Base-by-base conservation (phyloP, 2,888 invertebrate species). In the Agrotis exclamationis region DNA sequence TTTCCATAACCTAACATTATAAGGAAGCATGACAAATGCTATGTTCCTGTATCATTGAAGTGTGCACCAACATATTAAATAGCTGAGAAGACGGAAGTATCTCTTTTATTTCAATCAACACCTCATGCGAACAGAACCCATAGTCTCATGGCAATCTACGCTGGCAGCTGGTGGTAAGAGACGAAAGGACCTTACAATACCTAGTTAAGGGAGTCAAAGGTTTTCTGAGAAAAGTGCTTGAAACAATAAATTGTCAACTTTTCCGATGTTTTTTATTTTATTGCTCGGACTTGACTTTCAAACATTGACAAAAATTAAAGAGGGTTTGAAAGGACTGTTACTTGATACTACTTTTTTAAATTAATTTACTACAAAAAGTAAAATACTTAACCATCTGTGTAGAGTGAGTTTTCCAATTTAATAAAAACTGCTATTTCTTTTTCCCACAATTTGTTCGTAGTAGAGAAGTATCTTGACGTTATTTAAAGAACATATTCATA, bases 211-310 rank as follows among this genome's bases (percentile, higher is more conserved):
- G 20, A 53, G 9, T 24, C 51, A 60, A 59, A 59, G 51, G 20
- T 71, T 22, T 71, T 47, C 20, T 53, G 6, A 39, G 45, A 39
- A 47, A 47, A 60, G 22, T 39, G 13, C 39, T 60, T 20, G 20
- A 53, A 53, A 73, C 14, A 47, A 7, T 72, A 33, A 72, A 59
- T 53, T 39, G n/a, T 47, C 24, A 47, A 14, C 33, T 20, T 60
- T 4, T 45, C 22, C 20, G 18, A 53, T 53, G 28, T 53, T 53
- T 70, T n/a, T n/a, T 72, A 18, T 72, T 70, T 47, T 70, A 24
- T 59, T 70, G 24, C 16, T 45, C 2, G 13, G 16, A 51, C 59
- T 20, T 59, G 51, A 47, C 20, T 51, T 54, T 48, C n/a, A 2
- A 14, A 16, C 22, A 58, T 9, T 9, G 33, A 51, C 2, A 39